phyloP scores from a whole-genome alignment of 2,797 vertebrate genomes.

The Echeneis naucrates region DNA sequence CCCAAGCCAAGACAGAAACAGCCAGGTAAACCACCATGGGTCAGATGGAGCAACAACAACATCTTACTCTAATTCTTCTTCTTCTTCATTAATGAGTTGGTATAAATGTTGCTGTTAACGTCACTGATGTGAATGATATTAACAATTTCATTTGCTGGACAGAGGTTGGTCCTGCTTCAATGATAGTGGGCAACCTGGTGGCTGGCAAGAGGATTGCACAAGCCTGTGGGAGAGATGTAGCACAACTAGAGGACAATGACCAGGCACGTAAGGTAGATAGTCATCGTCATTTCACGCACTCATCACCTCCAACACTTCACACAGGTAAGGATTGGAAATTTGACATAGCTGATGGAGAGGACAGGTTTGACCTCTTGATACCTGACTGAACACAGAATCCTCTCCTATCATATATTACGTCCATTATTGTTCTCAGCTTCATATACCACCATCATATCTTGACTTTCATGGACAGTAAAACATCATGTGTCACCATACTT shows the following conservation, averaged over 20 bases:
- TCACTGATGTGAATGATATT: not conserved
- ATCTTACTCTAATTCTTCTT: not conserved
- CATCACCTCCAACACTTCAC: constrained; percentile 26
- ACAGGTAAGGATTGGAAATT: constrained; percentile 50
- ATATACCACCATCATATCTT: not conserved
- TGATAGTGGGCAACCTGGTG: constrained; percentile 97
- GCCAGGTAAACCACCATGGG: constrained; percentile 83
- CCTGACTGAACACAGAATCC: not conserved
- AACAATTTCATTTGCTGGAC: constrained; percentile 47
- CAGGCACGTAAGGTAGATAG: constrained; percentile 91
- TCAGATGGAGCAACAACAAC: not conserved
- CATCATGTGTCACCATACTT: not conserved
- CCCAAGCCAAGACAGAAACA: constrained; percentile 96
- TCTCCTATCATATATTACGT: not conserved
- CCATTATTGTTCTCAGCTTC: not conserved
- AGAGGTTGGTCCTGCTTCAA: constrained; percentile 97
- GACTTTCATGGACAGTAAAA: constrained; percentile 18
- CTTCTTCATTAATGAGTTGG: not conserved
- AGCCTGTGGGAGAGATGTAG: constrained; percentile 93
- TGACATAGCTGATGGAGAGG: constrained; percentile 12
- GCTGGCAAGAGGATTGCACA: constrained; percentile 96
- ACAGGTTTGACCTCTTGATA: not conserved
- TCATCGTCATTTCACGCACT: constrained; percentile 68
- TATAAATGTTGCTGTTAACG: constrained; percentile 8
- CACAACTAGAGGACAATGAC: constrained; percentile 94